Base-by-base conservation (phyloP, 1,140 invertebrate genomes). In the Drosophila tani region DNA sequence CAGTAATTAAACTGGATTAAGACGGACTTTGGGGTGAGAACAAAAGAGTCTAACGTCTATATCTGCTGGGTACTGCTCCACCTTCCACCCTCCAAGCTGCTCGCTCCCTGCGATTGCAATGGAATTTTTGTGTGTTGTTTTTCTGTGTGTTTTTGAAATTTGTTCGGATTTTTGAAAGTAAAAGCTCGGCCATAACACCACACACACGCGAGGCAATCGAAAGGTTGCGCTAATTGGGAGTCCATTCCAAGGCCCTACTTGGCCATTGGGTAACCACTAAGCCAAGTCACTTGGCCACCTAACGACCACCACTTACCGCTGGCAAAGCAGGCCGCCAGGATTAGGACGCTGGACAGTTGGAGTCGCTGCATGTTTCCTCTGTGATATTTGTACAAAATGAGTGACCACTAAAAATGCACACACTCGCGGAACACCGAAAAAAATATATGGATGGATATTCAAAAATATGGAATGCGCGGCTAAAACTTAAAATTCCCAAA, bases 81-180 rank as follows among this genome's bases (percentile, higher is more conserved):
- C 3, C 5, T 17, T 12, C 29, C 17, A n/a, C 32, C 3, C 41
- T 11, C 9, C 43, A 14, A 14, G 35, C 35, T 32, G 32, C 17
- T 12, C 32, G 8, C 41, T 17, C 17, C 43, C 35, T n/a, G 35
- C 35, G 19, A 56, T 56, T 56, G 53, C 53, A 56, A 5, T 56
- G 53, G 53, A 56, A 56, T 56, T 56, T 55, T 24, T 56, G n/a
- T 35, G 53, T 56, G 51, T 32, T 27, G 7, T 53, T 40, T 21
- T 38, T 29, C n/a, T n/a, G n/a, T 24, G 21, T 24, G 21, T 24
- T 24, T 24, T 15, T 46, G 27, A 56, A 56, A 63, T 71, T 73
- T 73, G 53, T 38, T 32, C 47, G 66, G 79, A 29, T 88, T 86
- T 87, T 88, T 90, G 84, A 88, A 88, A 88, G 84, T 88, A 90